Evolutionary conservation across 92 coral and sea anemone species (phyloP), one percentile per base, ranked within the genome.

Genomic region (Blastomussa wellsi): DNA sequence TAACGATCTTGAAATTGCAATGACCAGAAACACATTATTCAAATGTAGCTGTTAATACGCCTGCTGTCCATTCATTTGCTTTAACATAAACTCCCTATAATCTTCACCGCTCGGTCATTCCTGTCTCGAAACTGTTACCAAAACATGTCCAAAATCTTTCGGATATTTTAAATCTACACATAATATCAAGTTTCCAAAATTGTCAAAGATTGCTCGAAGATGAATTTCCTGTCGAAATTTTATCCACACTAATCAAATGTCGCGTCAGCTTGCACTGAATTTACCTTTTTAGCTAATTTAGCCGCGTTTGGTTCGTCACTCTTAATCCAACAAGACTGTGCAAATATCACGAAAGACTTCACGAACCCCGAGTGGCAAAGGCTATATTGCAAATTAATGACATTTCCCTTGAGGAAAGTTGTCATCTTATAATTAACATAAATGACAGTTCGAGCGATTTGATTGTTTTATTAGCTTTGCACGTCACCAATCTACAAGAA

Each of bases 151-250:
- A 37, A 70, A 24, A 55, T 51, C 78, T 33, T 53, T 49, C 68
- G 68, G 49, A 82, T 71, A n/a, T 52, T 82, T 82, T 36, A 82
- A 52, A 52, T 53, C n/a, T 36, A 28, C 41, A 70, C n/a, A n/a
- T n/a, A n/a, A n/a, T 82, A 82, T 82, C 86, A 55, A 51, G 74
- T 74, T 83, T 73, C 75, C 80, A 74, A 57, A 59, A 57, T 79
- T 60, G 17, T 26, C 52, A 17, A n/a, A 41, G 37, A 55, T 73
- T 17, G 80, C 47, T 37, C 55, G 62, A n/a, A 15, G 14, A 44
- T 48, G 62, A 24, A 74, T 47, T 74, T 83, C 80, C 64, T 83
- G 87, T 83, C 38, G 38, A 9, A 28, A 36, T 31, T 12, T 13
- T 64, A 38, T 32, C 86, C 26, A 26, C 32, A 28, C 38, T 39